These are phyloP conservation scores for Cephus spinipes DNA, from an alignment of 2,888 invertebrate species.

Conservation along the genomic window DNA sequence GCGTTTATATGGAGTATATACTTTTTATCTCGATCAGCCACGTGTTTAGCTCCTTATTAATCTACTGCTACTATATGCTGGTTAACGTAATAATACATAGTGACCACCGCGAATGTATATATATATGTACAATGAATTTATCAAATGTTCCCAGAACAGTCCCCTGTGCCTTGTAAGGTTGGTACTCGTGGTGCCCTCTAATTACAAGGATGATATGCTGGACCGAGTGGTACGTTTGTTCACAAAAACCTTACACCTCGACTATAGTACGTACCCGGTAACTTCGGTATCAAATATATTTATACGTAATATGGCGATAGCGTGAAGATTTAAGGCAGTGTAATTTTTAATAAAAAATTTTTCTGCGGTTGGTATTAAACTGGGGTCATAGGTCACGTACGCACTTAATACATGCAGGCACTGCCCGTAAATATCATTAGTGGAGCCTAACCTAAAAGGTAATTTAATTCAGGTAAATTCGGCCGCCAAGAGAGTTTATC, in stretches of 20 bases:
- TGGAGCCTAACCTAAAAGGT: constrained; percentile 43
- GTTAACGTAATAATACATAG: not conserved
- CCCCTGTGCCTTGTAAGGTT: not conserved
- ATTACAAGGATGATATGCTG: not conserved
- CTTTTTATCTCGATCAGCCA: not conserved
- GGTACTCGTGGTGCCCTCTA: not conserved
- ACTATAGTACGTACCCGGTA: not conserved
- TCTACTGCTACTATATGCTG: not conserved
- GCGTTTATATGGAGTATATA: not conserved
- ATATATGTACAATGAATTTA: not conserved
- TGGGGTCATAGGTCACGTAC: not conserved
- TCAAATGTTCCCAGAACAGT: not conserved
- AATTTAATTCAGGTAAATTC: constrained; percentile 55
- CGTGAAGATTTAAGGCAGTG: not conserved
- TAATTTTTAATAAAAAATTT: not conserved
- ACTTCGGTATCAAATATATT: not conserved
- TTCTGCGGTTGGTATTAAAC: not conserved
- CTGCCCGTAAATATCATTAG: constrained; percentile 48
- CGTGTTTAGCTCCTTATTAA: not conserved
- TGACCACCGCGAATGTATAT: too few relatives aligned
- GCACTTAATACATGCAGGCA: not conserved
- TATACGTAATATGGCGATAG: not conserved
- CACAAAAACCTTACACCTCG: not conserved
- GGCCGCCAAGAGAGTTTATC: constrained; percentile 27
- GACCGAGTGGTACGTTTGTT: not conserved